Evolutionary conservation across 2,797 vertebrate genomes (phyloP).

Genomic region (Pseudotriccus pelzelni): DNA sequence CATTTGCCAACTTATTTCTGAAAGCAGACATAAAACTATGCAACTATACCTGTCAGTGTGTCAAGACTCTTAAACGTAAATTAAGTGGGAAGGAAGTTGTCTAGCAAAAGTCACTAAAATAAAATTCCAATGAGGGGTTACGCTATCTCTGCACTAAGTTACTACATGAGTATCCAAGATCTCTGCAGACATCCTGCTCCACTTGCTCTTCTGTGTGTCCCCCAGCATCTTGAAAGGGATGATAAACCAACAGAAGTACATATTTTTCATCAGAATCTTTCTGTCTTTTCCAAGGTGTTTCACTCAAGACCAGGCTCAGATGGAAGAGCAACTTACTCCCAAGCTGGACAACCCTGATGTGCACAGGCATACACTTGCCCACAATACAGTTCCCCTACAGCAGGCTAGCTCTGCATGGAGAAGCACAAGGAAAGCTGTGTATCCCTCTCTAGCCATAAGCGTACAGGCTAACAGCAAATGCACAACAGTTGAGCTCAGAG

Average conservation of each 20-base stretch:
- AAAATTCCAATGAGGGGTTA: background rate
- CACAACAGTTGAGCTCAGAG: background rate
- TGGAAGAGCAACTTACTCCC: accelerated
- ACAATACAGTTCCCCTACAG: background rate
- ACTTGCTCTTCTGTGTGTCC: background rate
- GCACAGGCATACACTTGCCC: background rate
- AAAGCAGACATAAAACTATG: background rate
- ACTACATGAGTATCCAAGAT: background rate
- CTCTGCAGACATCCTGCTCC: background rate
- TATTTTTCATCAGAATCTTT: background rate
- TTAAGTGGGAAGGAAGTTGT: background rate
- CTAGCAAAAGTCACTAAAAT: background rate
- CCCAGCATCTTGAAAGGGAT: background rate
- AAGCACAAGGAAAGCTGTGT: background rate
- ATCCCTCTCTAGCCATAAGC: background rate
- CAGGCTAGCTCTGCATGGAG: background rate
- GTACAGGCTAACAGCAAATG: background rate
- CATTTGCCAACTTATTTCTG: background rate
- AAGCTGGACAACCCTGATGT: background rate
- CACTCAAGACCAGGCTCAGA: background rate
- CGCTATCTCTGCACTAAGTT: background rate
- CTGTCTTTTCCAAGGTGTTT: background rate
- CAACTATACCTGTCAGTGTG: background rate
- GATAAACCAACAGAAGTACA: background rate
- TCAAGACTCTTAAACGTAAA: background rate